Conservation (phyloP, 2,888 invertebrate genomes). For the Drosophila yooni region DNA sequence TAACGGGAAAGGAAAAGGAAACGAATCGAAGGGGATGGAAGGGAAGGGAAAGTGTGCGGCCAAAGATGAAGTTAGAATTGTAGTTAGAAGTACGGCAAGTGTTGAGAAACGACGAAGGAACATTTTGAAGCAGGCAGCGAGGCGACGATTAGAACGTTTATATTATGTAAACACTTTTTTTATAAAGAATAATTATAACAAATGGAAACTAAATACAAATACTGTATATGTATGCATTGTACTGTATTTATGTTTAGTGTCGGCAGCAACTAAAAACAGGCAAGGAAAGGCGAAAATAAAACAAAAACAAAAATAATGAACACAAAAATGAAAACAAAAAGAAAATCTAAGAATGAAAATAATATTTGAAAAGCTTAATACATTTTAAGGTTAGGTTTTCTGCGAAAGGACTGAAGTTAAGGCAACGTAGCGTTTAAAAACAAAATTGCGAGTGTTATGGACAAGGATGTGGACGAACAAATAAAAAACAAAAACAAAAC, state of each 20-base stretch:
- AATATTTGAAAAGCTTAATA: conserved; percentile 65
- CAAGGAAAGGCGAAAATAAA: neutral
- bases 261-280: conserved; percentile 45
- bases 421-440: conserved; percentile 83
- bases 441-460: conserved; percentile 80
- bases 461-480: conserved; percentile 68
- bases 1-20: conserved; percentile 27
- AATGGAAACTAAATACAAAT: conserved; percentile 36
- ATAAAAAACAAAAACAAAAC: conserved; percentile 6
- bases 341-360: conserved; percentile 16
- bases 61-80: conserved; percentile 65
- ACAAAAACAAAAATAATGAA: conserved; percentile 20
- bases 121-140: conserved; percentile 25
- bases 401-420: conserved; percentile 84
- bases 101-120: conserved; percentile 28
- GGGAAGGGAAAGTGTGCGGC: conserved; percentile 49
- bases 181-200: conserved; percentile 28
- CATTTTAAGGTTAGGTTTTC: conserved; percentile 80
- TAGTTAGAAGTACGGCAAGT: conserved; percentile 62
- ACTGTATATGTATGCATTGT: conserved; percentile 56
- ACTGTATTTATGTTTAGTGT: conserved; percentile 77
- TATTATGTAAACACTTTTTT: conserved; percentile 57
- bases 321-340: conserved; percentile 42
- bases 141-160: conserved; percentile 37
- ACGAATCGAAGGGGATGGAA: conserved; percentile 27